Evolutionary conservation across 2,113 vertebrate genomes (phyloP), one percentile per base, ranked within the genome.

Genomic region (Pluvianellus socialis): DNA sequence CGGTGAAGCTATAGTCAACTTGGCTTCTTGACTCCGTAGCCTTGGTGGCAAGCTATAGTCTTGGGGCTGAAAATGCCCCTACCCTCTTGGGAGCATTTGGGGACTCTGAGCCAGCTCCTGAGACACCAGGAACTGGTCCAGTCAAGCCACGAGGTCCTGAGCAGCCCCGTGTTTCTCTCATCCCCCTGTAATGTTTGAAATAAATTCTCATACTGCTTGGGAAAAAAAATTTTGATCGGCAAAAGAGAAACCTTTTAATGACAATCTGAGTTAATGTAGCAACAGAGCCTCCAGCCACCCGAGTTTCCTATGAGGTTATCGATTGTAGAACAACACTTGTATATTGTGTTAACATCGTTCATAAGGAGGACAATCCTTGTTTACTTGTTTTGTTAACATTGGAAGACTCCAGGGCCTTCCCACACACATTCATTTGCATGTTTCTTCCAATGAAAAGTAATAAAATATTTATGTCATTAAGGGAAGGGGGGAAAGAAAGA

Each of bases 401-500:
- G 93, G 96, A 81, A 56, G 74, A 61, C 92, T 90, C 96, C 71
- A 52, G 82, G n/a, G 82, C 82, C 93, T 92, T 83, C 79, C 90
- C 92, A 92, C 90, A 75, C 62, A 15, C 45, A 6, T 73, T 92
- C 85, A 96, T 96, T 93, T 94, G 90, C 90, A 92, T 80, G 32
- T 90, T 83, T 45, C 82, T 92, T 88, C 90, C 88, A 88, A 83
- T 33, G 71, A 84, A 92, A 94, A 14, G 26, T 14, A 33, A 93
- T 93, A 53, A 96, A 96, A 95, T 96, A 93, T 96, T 95, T n/a
- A 96, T 92, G 5, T 45, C 38, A 2, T 93, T 73, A 86, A 94
- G 59, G 73, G 58, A 90, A 71, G 56, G 28, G 75, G 55, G 82
- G 61, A 53, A 28, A 53, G 58, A 9, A 65, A 24, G 58, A 73